Conservation (phyloP, 2,797 vertebrate species). For the Bradypodion pumilum region DNA sequence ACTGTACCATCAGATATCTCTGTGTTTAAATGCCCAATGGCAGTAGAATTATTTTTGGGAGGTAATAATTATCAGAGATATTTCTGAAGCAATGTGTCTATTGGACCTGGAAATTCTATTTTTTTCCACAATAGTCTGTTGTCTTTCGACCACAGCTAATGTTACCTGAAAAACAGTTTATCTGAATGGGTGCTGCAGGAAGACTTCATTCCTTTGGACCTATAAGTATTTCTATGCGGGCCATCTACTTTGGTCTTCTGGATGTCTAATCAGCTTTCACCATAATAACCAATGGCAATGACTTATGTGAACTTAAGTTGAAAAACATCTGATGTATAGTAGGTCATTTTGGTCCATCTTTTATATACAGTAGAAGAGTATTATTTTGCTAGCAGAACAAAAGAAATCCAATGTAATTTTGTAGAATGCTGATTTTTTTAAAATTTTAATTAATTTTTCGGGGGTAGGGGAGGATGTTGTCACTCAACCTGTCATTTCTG, state of each 20-base stretch:
- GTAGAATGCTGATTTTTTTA: background rate
- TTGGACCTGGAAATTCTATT: background rate
- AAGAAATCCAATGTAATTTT: background rate
- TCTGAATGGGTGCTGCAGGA: background rate
- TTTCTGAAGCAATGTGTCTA: background rate
- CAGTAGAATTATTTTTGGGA: background rate
- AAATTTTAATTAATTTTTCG: too few relatives aligned
- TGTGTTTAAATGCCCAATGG: background rate
- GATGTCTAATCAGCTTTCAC: too few relatives aligned
- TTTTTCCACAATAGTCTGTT: background rate
- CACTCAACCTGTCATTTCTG: background rate
- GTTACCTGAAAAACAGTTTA: background rate
- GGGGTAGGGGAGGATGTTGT: background rate
- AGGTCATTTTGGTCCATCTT: too few relatives aligned
- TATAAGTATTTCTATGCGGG: background rate
- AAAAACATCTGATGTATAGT: too few relatives aligned
- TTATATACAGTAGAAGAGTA: background rate
- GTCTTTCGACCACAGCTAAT: background rate
- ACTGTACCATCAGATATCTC: background rate
- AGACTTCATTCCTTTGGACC: background rate
- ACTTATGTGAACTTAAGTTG: too few relatives aligned
- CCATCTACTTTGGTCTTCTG: too few relatives aligned
- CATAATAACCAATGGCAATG: too few relatives aligned
- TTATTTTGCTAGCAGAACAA: background rate
- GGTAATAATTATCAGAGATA: background rate